A percentile compares a stretch with the other conserved stretches of the same genome.
phyloP scores from a whole-genome alignment of 2,797 vertebrate genomes.

The Sorex maritimensis region DNA sequence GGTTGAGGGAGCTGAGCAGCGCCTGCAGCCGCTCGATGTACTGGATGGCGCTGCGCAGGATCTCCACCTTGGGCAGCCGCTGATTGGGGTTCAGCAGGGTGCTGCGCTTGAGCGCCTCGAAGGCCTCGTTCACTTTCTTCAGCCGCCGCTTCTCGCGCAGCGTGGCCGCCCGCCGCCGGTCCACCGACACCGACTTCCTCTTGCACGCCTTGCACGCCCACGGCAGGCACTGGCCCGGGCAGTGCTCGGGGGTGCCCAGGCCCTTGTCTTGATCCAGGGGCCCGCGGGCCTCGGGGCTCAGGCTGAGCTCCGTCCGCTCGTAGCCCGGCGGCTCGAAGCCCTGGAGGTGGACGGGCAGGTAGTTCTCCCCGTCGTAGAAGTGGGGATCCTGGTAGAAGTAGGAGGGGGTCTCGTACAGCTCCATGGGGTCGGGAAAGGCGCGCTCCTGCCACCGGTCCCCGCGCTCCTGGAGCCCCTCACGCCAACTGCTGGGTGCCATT shows the following conservation, averaged over 20 bases:
- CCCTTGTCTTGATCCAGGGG: conserved; percentile 94
- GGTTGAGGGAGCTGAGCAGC: conserved; percentile 98
- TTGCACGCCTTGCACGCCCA: conserved; percentile 99
- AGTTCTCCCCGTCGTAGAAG: conserved; percentile 97
- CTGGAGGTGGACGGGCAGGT: conserved; percentile 94
- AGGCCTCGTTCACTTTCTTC: conserved; percentile 99
- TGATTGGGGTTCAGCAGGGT: conserved; percentile 99
- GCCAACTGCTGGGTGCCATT: conserved; percentile 99
- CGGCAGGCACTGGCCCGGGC: conserved; percentile 97
- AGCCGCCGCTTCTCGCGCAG: conserved; percentile 97
- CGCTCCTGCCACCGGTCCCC: conserved; percentile 91
- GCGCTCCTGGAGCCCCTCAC: conserved; percentile 93
- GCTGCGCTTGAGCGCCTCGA: conserved; percentile 98
- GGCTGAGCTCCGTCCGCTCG: conserved; percentile 93
- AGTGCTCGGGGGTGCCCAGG: conserved; percentile 94
- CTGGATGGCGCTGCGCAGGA: conserved; percentile 98
- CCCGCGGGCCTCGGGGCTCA: conserved; percentile 91
- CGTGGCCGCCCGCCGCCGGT: conserved; percentile 96
- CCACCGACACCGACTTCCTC: conserved; percentile 97
- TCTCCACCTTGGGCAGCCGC: conserved; percentile 99
- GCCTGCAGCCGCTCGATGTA: conserved; percentile 98
- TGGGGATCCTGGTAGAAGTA: conserved; percentile 98
- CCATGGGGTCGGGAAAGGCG: conserved; percentile 93
- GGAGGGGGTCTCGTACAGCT: conserved; percentile 99
- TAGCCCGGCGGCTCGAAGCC: conserved; percentile 94